phyloP scores from a whole-genome alignment of 2,888 invertebrate species.

The Tolmerus cingulatus region DNA sequence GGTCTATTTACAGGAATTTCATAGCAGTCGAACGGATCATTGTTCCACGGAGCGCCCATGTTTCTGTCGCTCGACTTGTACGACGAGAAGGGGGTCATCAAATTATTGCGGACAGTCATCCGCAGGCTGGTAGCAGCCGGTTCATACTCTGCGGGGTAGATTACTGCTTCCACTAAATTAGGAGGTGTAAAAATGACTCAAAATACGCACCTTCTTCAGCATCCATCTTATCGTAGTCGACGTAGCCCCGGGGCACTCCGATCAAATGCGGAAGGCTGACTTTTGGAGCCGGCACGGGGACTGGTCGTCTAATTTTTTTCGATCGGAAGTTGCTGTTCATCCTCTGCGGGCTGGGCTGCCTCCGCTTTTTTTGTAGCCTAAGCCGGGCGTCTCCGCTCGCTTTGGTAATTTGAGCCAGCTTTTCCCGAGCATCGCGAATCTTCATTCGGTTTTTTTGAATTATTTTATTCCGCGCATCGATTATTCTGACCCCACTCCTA shows the following conservation, averaged over 20 bases:
- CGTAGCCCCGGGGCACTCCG: slow-evolving; percentile 58
- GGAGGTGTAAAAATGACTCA: background rate
- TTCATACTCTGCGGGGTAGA: slow-evolving; percentile 51
- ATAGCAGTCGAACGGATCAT: slow-evolving; percentile 61
- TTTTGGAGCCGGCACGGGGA: background rate
- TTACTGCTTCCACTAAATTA: background rate
- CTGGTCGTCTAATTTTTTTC: background rate
- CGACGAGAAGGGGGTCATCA: slow-evolving; percentile 47
- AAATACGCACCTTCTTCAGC: slow-evolving; percentile 58
- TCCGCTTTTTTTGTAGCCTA: slow-evolving; percentile 70
- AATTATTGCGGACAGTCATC: slow-evolving; percentile 58
- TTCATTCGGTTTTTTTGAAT: slow-evolving; percentile 79
- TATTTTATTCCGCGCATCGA: slow-evolving; percentile 81
- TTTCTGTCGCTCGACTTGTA: slow-evolving; percentile 19
- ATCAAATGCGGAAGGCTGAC: slow-evolving; percentile 49
- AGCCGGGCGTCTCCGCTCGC: slow-evolving; percentile 76
- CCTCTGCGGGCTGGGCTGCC: slow-evolving; percentile 27
- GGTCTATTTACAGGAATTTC: slow-evolving; percentile 53
- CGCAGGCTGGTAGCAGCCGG: slow-evolving; percentile 53
- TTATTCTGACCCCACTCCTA: slow-evolving; percentile 51
- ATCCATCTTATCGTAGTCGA: slow-evolving; percentile 62
- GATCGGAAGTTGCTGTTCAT: background rate
- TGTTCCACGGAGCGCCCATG: slow-evolving; percentile 41
- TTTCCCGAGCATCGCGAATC: slow-evolving; percentile 82
- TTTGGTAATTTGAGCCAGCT: slow-evolving; percentile 78